Conservation (phyloP, 2,888 invertebrate genomes). For the Yponomeuta sedellus region DNA sequence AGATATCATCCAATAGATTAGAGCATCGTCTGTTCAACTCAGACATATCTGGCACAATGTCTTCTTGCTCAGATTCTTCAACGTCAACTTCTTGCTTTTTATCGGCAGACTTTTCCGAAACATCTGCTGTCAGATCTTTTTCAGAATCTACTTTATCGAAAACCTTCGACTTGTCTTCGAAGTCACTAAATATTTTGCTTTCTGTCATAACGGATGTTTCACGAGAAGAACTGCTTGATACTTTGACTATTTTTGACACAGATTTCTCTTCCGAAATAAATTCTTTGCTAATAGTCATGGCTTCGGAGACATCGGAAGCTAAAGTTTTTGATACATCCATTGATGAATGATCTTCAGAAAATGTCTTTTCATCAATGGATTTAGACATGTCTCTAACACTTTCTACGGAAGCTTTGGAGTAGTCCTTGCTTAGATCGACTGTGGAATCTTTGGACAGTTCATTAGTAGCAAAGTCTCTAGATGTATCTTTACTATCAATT, state of each 20-base stretch:
- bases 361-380: conserved; percentile 68
- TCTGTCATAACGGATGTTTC: conserved; percentile 62
- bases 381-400: conserved; percentile 66
- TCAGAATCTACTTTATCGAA: conserved; percentile 39
- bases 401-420: conserved; percentile 65
- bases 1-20: conserved; percentile 69
- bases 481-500: conserved; percentile 70
- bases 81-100: conserved; percentile 21
- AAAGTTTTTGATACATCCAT: conserved; percentile 67
- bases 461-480: conserved; percentile 69
- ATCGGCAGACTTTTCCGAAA: conserved; percentile 43
- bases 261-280: conserved; percentile 61
- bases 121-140: conserved; percentile 47
- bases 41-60: conserved; percentile 56
- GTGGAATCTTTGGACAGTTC: conserved; percentile 71
- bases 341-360: conserved; percentile 70
- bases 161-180: conserved; percentile 44
- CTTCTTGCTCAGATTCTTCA: conserved; percentile 35
- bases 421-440: conserved; percentile 62
- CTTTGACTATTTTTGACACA: conserved; percentile 45
- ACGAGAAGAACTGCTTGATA: conserved; percentile 59
- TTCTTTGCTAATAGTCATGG: conserved; percentile 56
- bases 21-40: conserved; percentile 71
- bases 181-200: conserved; percentile 59
- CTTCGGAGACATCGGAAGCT: conserved; percentile 67